phyloP scores from a whole-genome alignment of 2,797 vertebrate genomes.

The Sphenopsis melanotis region DNA sequence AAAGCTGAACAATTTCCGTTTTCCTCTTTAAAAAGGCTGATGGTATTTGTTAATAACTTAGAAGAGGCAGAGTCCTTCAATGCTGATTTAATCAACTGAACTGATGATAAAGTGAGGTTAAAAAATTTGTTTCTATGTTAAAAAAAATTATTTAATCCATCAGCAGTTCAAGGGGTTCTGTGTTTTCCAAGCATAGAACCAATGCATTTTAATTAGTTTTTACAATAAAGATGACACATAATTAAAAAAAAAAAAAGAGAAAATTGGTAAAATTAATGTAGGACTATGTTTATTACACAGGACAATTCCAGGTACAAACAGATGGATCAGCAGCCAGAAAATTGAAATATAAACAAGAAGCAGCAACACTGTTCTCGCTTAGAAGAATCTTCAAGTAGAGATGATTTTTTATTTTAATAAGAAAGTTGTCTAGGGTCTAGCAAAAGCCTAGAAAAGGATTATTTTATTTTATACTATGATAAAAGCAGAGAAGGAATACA shows the following conservation, averaged over 20 bases:
- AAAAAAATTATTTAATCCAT: background rate
- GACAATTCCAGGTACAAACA: background rate
- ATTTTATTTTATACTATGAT: background rate
- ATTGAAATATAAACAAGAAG: background rate
- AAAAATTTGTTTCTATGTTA: background rate
- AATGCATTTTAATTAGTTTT: background rate
- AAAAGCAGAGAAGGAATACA: background rate
- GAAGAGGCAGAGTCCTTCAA: background rate
- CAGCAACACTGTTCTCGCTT: background rate
- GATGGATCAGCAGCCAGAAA: background rate
- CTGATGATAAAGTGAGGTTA: background rate
- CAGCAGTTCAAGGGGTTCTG: background rate
- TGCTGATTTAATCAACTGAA: background rate
- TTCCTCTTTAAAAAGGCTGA: background rate
- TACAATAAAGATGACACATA: background rate
- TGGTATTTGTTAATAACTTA: background rate
- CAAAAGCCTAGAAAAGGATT: background rate
- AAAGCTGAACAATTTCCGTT: background rate
- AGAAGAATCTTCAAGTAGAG: background rate
- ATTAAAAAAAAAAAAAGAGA: background rate
- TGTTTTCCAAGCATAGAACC: background rate
- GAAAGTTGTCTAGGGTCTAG: background rate
- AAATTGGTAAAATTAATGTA: background rate
- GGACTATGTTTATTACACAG: background rate
- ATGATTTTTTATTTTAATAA: background rate